phyloP scores from a whole-genome alignment of 2,888 invertebrate genomes.

The Epicampocera succincta region DNA sequence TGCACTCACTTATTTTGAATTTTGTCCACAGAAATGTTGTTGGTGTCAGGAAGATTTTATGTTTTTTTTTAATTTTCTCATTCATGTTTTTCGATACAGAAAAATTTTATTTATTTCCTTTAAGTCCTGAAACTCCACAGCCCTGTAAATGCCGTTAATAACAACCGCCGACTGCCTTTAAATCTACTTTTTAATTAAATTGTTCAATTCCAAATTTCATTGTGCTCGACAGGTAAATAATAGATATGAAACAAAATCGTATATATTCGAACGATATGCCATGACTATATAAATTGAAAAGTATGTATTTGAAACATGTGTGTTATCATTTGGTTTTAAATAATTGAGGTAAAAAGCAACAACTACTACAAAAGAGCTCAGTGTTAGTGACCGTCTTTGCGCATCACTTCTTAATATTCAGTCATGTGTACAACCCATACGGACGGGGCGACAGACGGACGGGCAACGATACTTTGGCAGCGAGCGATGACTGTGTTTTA shows the following conservation, averaged over 20 bases:
- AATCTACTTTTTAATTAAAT: neutral
- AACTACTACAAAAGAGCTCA: neutral
- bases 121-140: too few species aligned
- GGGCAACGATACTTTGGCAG: neutral
- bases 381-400: slow-evolving; percentile 10
- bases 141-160: slow-evolving; percentile 4
- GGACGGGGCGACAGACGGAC: slow-evolving; percentile 19
- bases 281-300: slow-evolving; percentile 23
- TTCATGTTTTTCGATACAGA: too few species aligned
- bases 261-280: slow-evolving; percentile 10
- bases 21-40: too few species aligned
- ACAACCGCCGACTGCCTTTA: neutral
- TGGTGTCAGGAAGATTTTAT: too few species aligned
- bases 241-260: slow-evolving; percentile 39
- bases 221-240: slow-evolving; percentile 41
- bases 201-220: slow-evolving; percentile 17
- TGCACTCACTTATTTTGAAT: too few species aligned
- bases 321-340: slow-evolving; percentile 52
- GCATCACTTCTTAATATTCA: slow-evolving; percentile 46
- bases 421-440: slow-evolving; percentile 46
- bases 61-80: too few species aligned
- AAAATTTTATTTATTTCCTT: too few species aligned
- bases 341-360: slow-evolving; percentile 25
- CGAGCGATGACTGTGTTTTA: slow-evolving; percentile 24
- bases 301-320: slow-evolving; percentile 39